A percentile compares a stretch with the other conserved stretches of the same genome.
phyloP scores from a whole-genome alignment of 2,888 invertebrate genomes.

The Andrena camellia region DNA sequence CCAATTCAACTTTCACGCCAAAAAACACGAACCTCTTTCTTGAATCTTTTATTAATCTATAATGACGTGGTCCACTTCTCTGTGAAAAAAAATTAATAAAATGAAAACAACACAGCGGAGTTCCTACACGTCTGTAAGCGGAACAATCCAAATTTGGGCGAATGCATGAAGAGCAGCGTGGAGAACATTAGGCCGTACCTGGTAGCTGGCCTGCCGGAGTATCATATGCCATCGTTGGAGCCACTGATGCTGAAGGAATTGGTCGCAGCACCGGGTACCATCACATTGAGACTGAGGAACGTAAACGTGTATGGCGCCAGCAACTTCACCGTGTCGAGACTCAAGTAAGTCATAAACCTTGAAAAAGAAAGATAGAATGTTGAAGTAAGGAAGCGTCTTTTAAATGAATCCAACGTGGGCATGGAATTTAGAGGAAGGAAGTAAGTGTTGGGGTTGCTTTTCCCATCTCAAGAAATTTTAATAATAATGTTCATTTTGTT shows the following conservation, averaged over 20 bases:
- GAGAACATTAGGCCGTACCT: conserved; percentile 88
- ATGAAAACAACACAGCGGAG: conserved; percentile 84
- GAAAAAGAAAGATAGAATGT: background rate
- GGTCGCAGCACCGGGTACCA: conserved; percentile 86
- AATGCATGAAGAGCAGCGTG: conserved; percentile 87
- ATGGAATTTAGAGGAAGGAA: no score
- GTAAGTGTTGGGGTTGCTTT: no score
- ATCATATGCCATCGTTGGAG: conserved; percentile 89
- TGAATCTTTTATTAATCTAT: background rate
- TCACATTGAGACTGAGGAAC: conserved; percentile 87
- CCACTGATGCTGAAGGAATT: conserved; percentile 89
- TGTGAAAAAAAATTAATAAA: background rate
- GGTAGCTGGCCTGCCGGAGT: conserved; percentile 88
- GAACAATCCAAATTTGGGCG: conserved; percentile 87
- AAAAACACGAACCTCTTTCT: background rate
- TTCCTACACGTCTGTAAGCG: conserved; percentile 87
- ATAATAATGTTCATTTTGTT: no score
- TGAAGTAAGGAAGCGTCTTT: background rate
- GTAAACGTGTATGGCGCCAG: conserved; percentile 89
- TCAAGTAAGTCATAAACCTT: conserved; percentile 85
- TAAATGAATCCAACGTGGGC: background rate
- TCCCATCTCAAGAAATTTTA: no score
- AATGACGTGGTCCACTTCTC: background rate
- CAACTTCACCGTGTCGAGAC: conserved; percentile 87
- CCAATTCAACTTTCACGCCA: background rate